phyloP scores from a whole-genome alignment of 2,888 invertebrate genomes.

The Cantharis rufa region DNA sequence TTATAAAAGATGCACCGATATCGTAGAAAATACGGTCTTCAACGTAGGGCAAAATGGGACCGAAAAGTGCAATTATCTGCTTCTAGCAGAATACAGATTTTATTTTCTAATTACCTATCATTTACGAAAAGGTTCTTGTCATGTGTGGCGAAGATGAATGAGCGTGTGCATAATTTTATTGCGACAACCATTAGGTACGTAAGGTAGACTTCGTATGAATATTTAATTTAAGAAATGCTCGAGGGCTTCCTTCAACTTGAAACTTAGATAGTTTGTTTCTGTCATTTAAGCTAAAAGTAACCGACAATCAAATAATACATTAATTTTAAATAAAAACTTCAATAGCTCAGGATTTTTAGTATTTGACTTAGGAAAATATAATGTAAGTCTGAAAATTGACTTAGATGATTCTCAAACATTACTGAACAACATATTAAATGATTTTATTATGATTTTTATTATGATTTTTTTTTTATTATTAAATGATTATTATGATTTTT shows the following conservation, averaged over 20 bases:
- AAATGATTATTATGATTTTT: no score
- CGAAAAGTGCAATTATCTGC: not conserved
- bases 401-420: no score
- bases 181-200: not conserved
- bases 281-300: not conserved
- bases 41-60: not conserved
- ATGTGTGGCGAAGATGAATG: not conserved
- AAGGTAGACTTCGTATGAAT: not conserved
- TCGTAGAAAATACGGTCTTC: not conserved
- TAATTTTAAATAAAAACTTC: no score
- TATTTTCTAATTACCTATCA: not conserved
- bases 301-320: no score
- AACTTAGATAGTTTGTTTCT: not conserved
- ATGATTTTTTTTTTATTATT: no score
- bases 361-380: no score
- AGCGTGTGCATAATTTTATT: not conserved
- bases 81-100: not conserved
- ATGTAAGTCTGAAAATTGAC: no score
- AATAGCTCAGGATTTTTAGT: no score
- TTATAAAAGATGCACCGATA: slow-evolving; percentile 15
- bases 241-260: not conserved
- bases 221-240: not conserved
- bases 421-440: no score
- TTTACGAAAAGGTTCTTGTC: not conserved
- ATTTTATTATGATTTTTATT: no score